phyloP scores from a whole-genome alignment of 1,140 invertebrate genomes.

The Procambarus virginalis region DNA sequence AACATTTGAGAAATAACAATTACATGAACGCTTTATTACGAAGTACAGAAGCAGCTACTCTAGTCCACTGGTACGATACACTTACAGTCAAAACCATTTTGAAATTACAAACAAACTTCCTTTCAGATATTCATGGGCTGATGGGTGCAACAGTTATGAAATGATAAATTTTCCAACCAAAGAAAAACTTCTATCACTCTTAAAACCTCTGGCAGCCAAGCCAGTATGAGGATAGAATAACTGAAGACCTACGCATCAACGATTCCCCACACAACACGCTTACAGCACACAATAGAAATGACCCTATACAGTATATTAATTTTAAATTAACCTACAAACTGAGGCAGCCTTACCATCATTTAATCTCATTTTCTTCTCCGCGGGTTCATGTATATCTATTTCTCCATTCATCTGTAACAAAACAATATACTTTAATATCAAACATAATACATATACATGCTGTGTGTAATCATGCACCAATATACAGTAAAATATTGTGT shows the following conservation, averaged over 20 bases:
- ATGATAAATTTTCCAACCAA: not conserved
- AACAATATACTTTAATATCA: not conserved
- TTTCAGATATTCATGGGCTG: not conserved
- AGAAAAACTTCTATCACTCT: not conserved
- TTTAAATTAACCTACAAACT: not conserved
- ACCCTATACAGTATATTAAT: not conserved
- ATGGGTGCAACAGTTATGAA: not conserved
- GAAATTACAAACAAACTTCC: not conserved
- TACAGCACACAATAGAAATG: not conserved
- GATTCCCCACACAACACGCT: not conserved
- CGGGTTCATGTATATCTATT: not conserved
- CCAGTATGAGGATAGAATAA: not conserved
- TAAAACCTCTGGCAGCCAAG: not conserved
- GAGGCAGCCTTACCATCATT: slow-evolving; percentile 29
- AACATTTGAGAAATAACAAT: not conserved
- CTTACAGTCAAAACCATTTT: not conserved
- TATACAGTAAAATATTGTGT: too few species aligned
- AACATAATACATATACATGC: too few species aligned
- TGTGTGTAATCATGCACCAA: too few species aligned
- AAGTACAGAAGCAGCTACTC: not conserved
- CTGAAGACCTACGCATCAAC: not conserved
- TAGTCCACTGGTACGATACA: not conserved
- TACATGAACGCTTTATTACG: not conserved
- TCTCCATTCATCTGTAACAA: slow-evolving; percentile 29
- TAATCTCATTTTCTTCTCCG: slow-evolving; percentile 26